Conservation (phyloP, 2,797 vertebrate genomes). For the Amblyraja radiata region DNA sequence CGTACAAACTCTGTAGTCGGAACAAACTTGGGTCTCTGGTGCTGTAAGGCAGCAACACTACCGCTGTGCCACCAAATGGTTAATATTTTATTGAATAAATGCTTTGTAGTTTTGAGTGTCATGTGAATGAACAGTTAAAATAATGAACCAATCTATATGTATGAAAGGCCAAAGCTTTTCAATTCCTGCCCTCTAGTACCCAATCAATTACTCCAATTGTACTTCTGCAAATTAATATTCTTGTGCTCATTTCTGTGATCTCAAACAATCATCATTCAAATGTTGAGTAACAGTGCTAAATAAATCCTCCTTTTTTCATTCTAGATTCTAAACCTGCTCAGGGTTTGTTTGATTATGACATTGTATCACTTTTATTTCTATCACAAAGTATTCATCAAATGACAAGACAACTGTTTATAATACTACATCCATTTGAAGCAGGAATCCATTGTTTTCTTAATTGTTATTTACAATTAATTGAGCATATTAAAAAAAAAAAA, state of each 20-base stretch:
- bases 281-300: not conserved
- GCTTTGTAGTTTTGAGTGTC: not conserved
- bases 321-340: not conserved
- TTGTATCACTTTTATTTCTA: not conserved
- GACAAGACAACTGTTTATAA: not conserved
- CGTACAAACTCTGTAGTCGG: no score
- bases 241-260: not conserved
- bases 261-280: not conserved
- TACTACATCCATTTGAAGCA: not conserved
- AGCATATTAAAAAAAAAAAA: not conserved
- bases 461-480: not conserved
- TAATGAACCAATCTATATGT: not conserved
- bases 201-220: not conserved
- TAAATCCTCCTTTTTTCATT: not conserved
- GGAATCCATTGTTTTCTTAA: not conserved
- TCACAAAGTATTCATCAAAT: not conserved
- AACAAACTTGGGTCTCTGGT: no score
- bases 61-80: not conserved
- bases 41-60: no score
- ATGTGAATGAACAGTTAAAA: not conserved
- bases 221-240: not conserved
- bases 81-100: not conserved
- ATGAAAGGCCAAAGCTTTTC: not conserved
- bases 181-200: not conserved
- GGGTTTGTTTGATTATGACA: not conserved